Evolutionary conservation across 2,113 vertebrate genomes (phyloP).

Genomic region (Mesocricetus auratus): DNA sequence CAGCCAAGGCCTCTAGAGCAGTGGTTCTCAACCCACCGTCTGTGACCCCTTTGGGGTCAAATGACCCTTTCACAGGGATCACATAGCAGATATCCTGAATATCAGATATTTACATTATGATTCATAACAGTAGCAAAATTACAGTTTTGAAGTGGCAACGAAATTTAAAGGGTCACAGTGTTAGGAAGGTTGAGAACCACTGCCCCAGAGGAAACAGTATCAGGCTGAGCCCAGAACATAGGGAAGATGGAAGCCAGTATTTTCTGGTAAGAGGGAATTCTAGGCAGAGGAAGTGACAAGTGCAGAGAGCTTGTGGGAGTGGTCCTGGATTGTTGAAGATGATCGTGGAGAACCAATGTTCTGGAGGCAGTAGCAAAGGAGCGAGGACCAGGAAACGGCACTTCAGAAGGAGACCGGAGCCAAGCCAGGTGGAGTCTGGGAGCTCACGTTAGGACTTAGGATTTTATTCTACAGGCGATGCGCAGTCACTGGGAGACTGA

Average conservation of each 20-base stretch:
- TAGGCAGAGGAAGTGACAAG: not conserved
- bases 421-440: not conserved
- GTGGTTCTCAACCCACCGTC: not conserved
- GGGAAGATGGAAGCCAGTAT: not conserved
- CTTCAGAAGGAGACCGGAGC: too few species aligned
- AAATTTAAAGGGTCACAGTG: not conserved
- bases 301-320: not conserved
- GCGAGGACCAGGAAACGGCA: not conserved
- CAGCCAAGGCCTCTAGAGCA: not conserved
- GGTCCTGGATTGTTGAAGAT: not conserved
- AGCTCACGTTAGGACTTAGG: not conserved
- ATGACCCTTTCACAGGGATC: not conserved
- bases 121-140: not conserved
- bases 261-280: not conserved
- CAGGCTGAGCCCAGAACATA: not conserved
- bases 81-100: not conserved
- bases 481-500: not conserved
- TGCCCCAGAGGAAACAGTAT: not conserved
- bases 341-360: not conserved
- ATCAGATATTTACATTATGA: not conserved
- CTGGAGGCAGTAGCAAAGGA: not conserved
- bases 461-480: not conserved
- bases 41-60: not conserved
- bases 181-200: not conserved
- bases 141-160: not conserved